phyloP scores from a whole-genome alignment of 23 tunicate genomes.

The Oikopleura dioica region DNA sequence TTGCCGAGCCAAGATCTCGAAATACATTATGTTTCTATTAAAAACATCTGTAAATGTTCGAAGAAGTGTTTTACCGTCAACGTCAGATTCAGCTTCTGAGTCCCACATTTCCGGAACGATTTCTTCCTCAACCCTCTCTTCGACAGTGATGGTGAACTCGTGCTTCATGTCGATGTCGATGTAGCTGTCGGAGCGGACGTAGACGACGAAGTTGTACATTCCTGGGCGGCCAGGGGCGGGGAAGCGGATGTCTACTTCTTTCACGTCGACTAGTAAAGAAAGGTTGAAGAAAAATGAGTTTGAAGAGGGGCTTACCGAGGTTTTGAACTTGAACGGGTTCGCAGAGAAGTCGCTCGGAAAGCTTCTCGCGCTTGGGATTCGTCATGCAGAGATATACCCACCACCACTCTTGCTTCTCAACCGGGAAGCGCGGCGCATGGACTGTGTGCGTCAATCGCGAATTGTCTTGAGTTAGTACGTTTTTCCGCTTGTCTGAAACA shows the following conservation, averaged over 20 bases:
- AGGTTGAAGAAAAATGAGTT: background rate
- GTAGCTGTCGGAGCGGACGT: conserved; percentile 57
- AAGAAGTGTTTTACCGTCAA: no score
- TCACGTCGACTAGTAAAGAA: conserved; percentile 14
- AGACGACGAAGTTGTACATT: conserved; percentile 40
- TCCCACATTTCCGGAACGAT: no score
- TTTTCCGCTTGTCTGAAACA: background rate
- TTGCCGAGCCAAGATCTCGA: no score
- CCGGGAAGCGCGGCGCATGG: conserved; percentile 50
- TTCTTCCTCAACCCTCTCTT: background rate
- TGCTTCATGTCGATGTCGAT: conserved; percentile 35
- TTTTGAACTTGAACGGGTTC: background rate
- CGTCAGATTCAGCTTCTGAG: background rate
- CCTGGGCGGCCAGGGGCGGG: conserved; percentile 82
- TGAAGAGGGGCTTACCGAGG: no score
- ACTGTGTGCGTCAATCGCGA: conserved; percentile 53
- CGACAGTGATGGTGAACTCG: conserved; percentile 5
- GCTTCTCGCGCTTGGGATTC: background rate
- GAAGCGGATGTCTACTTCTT: conserved; percentile 49
- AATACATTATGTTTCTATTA: no score
- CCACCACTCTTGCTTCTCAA: conserved; percentile 98
- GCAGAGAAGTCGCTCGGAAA: background rate
- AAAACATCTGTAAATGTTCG: no score
- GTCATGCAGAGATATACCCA: conserved; percentile 59
- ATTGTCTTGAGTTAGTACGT: background rate